Base-by-base conservation (phyloP, 2,113 vertebrate species). In the Rhea pennata region DNA sequence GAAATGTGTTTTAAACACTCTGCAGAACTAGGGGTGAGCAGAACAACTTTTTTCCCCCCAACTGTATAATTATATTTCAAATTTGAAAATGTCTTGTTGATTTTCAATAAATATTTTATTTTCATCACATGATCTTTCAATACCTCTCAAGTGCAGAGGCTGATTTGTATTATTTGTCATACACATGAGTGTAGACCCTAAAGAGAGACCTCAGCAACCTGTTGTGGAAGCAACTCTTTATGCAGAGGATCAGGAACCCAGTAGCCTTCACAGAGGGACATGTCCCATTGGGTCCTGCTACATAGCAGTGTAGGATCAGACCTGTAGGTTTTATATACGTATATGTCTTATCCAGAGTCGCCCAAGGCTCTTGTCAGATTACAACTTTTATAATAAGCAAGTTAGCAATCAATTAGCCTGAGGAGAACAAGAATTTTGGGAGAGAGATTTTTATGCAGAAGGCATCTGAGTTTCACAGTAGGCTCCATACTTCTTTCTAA, bases 401-500 rank as follows among this genome's bases (percentile, higher is more conserved):
- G 10, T 20, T 39, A 91, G 16, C 4, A 44, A 61, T 14, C 4
- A 44, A 14, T 39, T 77, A 51, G 1, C 29, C 51, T 36, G 54
- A 80, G 75, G 90, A 83, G 11, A 15, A 27, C 2, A 50, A 77
- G 84, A 12, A 46, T 15, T 2, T 50, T 53, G 11, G 61, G 87
- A 62, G 10, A 19, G 4, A 11, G 42, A 23, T 58, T 92, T 87
- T 84, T 62, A 54, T 22, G 14, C 15, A 58, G 40, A 67, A 44
- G 40, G 2, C 10, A 66, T 9, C 3, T 46, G 0, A 0, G 5
- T 70, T 91, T 70, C 23, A 6, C n/a, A 4, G 46, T 23, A 50
- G 1, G 3, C 4, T 75, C 4, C 72, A 1, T 51, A 1, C 39
- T 75, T 70, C 58, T 69, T 59, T 36, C 13, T 29, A 5, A 81